Evolutionary conservation across 2,113 vertebrate genomes (phyloP).

Genomic region (Petrocephalus zakoni): DNA sequence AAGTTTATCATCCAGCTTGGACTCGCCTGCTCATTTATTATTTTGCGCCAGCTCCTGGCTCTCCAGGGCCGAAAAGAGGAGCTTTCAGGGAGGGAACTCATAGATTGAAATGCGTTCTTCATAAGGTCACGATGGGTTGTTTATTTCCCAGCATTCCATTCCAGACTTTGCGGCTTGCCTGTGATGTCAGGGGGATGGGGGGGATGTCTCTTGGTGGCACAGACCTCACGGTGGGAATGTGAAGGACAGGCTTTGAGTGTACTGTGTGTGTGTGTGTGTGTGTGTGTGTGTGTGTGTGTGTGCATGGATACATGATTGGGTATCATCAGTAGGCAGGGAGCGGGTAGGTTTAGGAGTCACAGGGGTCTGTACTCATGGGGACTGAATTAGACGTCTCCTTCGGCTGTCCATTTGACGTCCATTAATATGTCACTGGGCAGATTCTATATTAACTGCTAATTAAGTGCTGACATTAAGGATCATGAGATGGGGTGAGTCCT

Average conservation of each 20-base stretch:
- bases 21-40: conserved; percentile 14
- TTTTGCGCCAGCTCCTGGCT: neutral
- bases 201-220: neutral
- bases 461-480: conserved; percentile 54
- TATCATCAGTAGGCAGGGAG: conserved; percentile 9
- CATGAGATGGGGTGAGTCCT: conserved; percentile 47
- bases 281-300: neutral
- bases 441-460: conserved; percentile 56
- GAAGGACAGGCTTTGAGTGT: conserved; percentile 32
- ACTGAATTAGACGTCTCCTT: conserved; percentile 51
- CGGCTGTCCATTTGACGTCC: conserved; percentile 50
- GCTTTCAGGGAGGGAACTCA: neutral
- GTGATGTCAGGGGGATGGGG: neutral
- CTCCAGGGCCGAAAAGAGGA: neutral
- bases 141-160: neutral
- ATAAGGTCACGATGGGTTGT: neutral
- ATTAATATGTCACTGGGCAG: conserved; percentile 51
- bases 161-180: neutral
- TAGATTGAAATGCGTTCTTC: neutral
- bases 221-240: conserved; percentile 46
- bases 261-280: neutral
- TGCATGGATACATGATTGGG: neutral
- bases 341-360: neutral
- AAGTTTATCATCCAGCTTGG: conserved; percentile 20
- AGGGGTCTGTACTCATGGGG: conserved; percentile 39